Evolutionary conservation across 2,888 invertebrate species (phyloP).

Genomic region (Sphaerophoria taeniata): DNA sequence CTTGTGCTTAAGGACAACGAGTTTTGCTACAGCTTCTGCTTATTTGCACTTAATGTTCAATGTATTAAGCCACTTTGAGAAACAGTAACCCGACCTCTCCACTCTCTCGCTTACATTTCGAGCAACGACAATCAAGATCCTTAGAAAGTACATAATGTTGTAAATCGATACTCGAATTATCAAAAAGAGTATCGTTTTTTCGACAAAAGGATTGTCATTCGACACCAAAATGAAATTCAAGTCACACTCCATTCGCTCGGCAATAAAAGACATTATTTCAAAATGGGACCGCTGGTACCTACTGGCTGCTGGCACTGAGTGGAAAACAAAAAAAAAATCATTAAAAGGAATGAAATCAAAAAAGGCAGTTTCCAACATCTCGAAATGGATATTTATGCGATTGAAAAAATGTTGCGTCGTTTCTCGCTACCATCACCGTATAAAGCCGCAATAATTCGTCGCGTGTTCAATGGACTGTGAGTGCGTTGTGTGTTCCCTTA

Average conservation of each 20-base stretch:
- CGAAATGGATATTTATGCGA: conserved; percentile 59
- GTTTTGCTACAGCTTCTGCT: no score
- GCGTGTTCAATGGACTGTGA: conserved; percentile 44
- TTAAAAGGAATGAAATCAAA: conserved; percentile 12
- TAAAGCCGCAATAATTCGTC: conserved; percentile 60
- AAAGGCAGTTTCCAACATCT: conserved; percentile 40
- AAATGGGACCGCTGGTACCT: conserved; percentile 30
- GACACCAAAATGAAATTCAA: conserved; percentile 19
- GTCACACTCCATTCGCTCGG: conserved; percentile 60
- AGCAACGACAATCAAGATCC: no score
- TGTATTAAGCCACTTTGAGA: no score
- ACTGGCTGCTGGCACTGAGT: no score
- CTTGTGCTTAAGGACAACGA: no score
- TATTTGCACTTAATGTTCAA: no score
- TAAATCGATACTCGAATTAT: conserved; percentile 63
- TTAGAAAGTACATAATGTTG: no score
- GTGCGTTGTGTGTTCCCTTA: neutral
- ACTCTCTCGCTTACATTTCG: no score
- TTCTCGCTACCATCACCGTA: no score
- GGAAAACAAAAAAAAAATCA: no score
- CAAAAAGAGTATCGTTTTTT: conserved; percentile 35
- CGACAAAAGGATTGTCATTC: conserved; percentile 48
- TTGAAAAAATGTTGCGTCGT: conserved; percentile 25
- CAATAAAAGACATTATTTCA: conserved; percentile 66
- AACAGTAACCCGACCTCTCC: no score